These are phyloP conservation scores for Eupithecia tripunctaria DNA, from an alignment of 2,888 invertebrate genomes.

Conservation along the genomic window DNA sequence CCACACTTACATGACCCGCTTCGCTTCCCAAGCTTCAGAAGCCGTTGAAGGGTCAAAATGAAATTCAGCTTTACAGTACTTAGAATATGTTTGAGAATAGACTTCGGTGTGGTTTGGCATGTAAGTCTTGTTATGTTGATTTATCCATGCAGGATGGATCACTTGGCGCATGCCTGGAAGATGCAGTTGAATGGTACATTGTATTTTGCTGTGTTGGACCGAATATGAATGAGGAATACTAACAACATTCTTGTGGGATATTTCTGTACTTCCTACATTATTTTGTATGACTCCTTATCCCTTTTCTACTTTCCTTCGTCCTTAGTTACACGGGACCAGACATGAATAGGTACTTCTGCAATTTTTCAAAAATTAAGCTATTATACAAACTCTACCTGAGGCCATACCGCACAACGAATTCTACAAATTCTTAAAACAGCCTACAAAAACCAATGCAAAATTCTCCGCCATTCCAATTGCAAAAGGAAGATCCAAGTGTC, in stretches of 20 bases:
- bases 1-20: background rate
- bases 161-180: conserved; percentile 22
- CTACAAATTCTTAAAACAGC: background rate
- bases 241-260: background rate
- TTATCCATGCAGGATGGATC: conserved; percentile 21
- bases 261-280: background rate
- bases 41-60: background rate
- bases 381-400: background rate
- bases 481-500: conserved; percentile 32
- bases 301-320: background rate
- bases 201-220: conserved; percentile 8
- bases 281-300: background rate
- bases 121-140: background rate
- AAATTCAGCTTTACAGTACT: conserved; percentile 2
- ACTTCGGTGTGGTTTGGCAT: background rate
- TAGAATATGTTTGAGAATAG: background rate
- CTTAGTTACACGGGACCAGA: too few species aligned
- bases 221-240: conserved; percentile 14
- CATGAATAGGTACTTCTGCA: background rate
- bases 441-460: background rate
- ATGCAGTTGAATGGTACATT: conserved; percentile 27
- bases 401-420: background rate
- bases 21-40: background rate
- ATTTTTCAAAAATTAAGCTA: background rate
- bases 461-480: conserved; percentile 22